These are phyloP conservation scores for Marasmarcha lunaedactyla DNA, from an alignment of 2,888 invertebrate species.

Conservation along the genomic window DNA sequence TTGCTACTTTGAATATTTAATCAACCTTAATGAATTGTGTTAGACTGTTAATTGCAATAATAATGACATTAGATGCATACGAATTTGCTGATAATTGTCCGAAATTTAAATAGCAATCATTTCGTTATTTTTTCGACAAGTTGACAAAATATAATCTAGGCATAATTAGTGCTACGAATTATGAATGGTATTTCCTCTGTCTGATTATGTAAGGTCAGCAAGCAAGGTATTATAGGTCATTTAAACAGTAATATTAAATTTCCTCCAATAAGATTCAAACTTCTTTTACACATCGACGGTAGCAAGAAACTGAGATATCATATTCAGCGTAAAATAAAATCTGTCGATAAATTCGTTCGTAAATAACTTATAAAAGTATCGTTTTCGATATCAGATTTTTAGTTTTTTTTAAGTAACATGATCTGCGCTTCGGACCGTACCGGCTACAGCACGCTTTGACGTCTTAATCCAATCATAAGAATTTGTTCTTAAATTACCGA, in stretches of 20 bases:
- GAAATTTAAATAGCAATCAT: constrained; percentile 25
- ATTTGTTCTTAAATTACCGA: constrained; percentile 46
- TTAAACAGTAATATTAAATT: no score
- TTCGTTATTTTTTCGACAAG: constrained; percentile 20
- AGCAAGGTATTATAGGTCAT: no score
- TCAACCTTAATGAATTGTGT: constrained; percentile 57
- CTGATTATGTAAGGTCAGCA: constrained; percentile 1
- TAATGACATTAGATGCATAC: constrained; percentile 52
- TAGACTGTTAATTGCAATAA: constrained; percentile 42
- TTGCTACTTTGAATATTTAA: constrained; percentile 59
- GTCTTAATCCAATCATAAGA: constrained; percentile 58
- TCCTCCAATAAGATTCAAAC: no score
- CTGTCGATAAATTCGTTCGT: constrained; percentile 3
- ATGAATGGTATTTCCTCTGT: constrained; percentile 37
- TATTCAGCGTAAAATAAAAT: no score
- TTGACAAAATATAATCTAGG: constrained; percentile 17
- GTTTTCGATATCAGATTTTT: constrained; percentile 22
- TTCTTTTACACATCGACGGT: no score
- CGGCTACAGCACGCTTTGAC: constrained; percentile 45
- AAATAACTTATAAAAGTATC: constrained; percentile 23
- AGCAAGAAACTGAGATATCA: no score
- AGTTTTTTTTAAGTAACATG: constrained; percentile 24
- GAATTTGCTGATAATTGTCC: constrained; percentile 52
- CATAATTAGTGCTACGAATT: not conserved
- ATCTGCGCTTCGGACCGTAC: constrained; percentile 58